Percentiles rank a stretch among this genome's conserved stretches.
phyloP scores from a whole-genome alignment of 2,797 vertebrate species.

The Acrocephalus scirpaceus region DNA sequence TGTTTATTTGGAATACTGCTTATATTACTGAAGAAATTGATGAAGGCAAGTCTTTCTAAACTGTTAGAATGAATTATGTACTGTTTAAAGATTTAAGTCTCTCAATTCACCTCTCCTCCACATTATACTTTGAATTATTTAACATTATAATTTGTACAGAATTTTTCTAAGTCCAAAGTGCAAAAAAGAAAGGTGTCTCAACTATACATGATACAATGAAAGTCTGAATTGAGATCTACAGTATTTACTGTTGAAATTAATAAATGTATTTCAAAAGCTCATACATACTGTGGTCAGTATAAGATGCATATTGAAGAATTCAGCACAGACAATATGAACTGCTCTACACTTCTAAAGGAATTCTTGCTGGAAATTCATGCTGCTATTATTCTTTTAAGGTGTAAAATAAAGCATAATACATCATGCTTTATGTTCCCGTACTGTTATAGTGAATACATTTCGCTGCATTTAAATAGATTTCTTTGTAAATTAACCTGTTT shows the following conservation, averaged over 20 bases:
- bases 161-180: slow-evolving; percentile 49
- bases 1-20: slow-evolving; percentile 27
- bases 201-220: background rate
- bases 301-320: slow-evolving; percentile 37
- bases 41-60: background rate
- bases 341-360: slow-evolving; percentile 24
- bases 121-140: slow-evolving; percentile 52
- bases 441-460: background rate
- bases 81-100: background rate
- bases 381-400: background rate
- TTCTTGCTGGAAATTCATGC: slow-evolving; percentile 13
- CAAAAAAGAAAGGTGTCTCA: slow-evolving; percentile 37
- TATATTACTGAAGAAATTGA: slow-evolving; percentile 14
- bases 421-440: slow-evolving; percentile 25
- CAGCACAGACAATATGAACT: background rate
- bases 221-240: background rate
- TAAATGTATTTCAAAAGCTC: slow-evolving; percentile 14
- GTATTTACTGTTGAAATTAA: slow-evolving; percentile 32
- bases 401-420: background rate
- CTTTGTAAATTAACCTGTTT: slow-evolving; percentile 25
- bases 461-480: slow-evolving; percentile 23
- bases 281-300: background rate
- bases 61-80: slow-evolving; percentile 11
- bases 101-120: background rate
- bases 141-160: slow-evolving; percentile 32